Base-by-base conservation (phyloP, 2,113 vertebrate genomes). In the Neopipo cinnamomea region DNA sequence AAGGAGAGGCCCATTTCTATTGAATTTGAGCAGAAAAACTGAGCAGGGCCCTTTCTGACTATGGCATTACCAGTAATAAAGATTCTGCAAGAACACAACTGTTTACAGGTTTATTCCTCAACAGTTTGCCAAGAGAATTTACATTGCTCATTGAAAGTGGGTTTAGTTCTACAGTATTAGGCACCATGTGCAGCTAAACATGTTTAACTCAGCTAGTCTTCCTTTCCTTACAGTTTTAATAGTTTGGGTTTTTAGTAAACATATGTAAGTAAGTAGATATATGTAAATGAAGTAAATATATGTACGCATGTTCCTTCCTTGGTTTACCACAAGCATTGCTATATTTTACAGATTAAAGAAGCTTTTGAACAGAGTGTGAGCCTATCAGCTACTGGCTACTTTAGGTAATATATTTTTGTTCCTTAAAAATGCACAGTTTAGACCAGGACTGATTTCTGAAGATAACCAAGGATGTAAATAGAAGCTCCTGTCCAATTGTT, bases 381-480 rank as follows among this genome's bases (percentile, higher is more conserved):
- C 82, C 97, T 99, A 75, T 99, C 99, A 46, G 98, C 99, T 33
- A 99, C 99, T 75, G 99, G 99, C 95, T 99, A 97, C 93, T 98
- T 98, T 97, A 98, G 98, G 99, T 99, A 98, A 91, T 95, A 7
- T 10, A 55, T 77, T 94, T 88, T 66, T 91, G 3, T 74, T 87
- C 42, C 42, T 83, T 71, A 68, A 85, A 91, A 73, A 74, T 53
- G 13, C 19, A 31, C 59, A 33, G 39, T 31, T 79, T 90, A 72
- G 27, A 79, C n/a, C 28, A 86, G 35, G 13, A 61, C 33, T 81
- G 35, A 91, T 47, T 63, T 72, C 41, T 72, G 67, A 93, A 83
- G 25, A 61, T 42, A 65, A 42, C 21, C 21, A 66, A 22, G 71
- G 35, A 13, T 7, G 0, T 39, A 37, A 59, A 53, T 21, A 83